Conservation (phyloP, 30 jellyfish, hydroid and myxozoan genomes). For the Aurelia sp. region DNA sequence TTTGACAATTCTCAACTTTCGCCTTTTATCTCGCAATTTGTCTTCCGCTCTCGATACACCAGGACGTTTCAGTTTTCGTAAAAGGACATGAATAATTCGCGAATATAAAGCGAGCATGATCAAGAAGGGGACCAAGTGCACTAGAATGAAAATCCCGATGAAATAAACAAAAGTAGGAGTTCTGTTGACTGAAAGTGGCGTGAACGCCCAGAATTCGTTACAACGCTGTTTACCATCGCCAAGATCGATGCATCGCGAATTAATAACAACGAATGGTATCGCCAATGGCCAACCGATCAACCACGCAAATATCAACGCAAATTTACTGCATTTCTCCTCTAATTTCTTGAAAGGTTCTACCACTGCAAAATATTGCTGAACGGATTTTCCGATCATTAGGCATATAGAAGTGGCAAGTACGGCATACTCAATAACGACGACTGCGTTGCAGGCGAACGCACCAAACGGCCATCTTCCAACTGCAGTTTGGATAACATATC, state of each 20-base stretch:
- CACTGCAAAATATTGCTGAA: conserved; percentile 16
- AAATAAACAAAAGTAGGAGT: too few relatives aligned
- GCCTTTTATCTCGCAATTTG: too few relatives aligned
- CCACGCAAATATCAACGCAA: background rate
- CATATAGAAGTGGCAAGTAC: background rate
- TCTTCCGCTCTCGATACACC: too few relatives aligned
- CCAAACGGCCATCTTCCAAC: conserved; percentile 23
- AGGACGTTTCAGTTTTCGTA: too few relatives aligned
- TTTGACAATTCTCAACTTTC: conserved; percentile 14
- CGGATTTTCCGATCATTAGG: background rate
- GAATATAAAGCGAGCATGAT: too few relatives aligned
- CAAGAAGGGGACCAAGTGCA: too few relatives aligned
- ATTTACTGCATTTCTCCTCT: background rate
- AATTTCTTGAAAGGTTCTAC: background rate
- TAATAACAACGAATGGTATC: conserved; percentile 10
- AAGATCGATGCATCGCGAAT: background rate
- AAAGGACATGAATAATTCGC: too few relatives aligned
- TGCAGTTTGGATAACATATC: background rate
- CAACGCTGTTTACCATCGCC: background rate
- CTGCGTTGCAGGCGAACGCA: conserved; percentile 15
- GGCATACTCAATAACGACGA: conserved; percentile 7
- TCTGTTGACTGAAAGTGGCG: too few relatives aligned
- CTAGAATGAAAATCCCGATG: too few relatives aligned
- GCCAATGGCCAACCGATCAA: conserved; percentile 16
- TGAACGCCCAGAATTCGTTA: background rate